A percentile compares a stretch with the other conserved stretches of the same genome.
Conservation (phyloP, 2,113 vertebrate genomes). For the Ovis canadensis region DNA sequence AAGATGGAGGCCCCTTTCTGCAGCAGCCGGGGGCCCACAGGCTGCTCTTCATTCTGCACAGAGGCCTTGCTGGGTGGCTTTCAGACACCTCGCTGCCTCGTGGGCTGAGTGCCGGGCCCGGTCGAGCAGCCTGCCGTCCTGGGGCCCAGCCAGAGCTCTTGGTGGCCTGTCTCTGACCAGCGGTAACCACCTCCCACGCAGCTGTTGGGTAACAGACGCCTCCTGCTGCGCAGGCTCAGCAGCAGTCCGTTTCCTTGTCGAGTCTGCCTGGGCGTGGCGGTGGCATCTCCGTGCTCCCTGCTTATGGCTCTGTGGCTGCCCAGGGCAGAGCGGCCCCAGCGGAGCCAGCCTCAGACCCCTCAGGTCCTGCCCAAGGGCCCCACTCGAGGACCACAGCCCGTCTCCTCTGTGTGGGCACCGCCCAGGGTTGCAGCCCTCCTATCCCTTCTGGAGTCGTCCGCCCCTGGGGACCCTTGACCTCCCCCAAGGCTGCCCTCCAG, state of each 20-base stretch:
- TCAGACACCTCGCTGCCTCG: neutral
- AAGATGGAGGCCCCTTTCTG: neutral
- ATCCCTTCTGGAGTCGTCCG: neutral
- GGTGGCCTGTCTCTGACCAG: neutral
- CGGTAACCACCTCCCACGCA: neutral
- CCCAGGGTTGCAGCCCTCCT: neutral
- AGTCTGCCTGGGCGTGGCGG: neutral
- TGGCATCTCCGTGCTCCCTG: neutral
- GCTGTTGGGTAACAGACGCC: slow-evolving; percentile 68
- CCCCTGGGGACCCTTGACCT: neutral
- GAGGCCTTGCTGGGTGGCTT: neutral
- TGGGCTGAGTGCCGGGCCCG: accelerated
- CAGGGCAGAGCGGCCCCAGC: neutral
- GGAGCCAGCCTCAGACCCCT: neutral
- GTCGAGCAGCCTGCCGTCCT: neutral
- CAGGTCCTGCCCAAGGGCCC: neutral
- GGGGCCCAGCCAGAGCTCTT: neutral
- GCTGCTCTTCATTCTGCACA: neutral
- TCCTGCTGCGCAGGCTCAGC: slow-evolving; percentile 47
- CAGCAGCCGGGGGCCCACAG: neutral
- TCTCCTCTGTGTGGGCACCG: neutral
- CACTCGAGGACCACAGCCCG: neutral
- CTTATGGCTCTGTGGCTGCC: neutral
- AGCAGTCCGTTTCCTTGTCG: neutral
- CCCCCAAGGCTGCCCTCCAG: neutral